These are phyloP conservation scores for Deilephila elpenor DNA, from an alignment of 2,888 invertebrate species.

Conservation along the genomic window DNA sequence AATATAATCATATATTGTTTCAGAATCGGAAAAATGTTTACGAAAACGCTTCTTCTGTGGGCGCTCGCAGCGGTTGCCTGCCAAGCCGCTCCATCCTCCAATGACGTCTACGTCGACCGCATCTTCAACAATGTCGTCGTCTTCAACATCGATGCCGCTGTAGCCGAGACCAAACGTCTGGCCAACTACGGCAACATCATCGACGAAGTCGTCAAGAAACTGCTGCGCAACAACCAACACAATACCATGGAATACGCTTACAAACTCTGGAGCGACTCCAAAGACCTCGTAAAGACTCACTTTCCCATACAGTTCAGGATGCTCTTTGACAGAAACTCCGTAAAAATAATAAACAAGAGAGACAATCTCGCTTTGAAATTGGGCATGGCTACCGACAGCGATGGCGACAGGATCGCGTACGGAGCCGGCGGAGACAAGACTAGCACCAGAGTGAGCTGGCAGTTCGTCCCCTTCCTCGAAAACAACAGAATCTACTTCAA, in stretches of 20 bases:
- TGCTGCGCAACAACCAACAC: conserved; percentile 16
- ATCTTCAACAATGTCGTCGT: background rate
- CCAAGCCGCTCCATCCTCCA: background rate
- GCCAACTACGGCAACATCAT: conserved; percentile 8
- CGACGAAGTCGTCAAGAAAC: background rate
- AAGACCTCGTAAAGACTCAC: conserved; percentile 28
- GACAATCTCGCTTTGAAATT: conserved; percentile 33
- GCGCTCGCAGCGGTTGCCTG: background rate
- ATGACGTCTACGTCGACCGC: background rate
- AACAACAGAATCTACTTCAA: conserved; percentile 36
- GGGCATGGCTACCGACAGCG: background rate
- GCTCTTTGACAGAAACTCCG: conserved; percentile 28
- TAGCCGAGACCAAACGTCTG: background rate
- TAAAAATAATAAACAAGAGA: conserved; percentile 33
- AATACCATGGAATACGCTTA: conserved; percentile 33
- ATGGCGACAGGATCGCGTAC: conserved; percentile 34
- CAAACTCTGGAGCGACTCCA: conserved; percentile 33
- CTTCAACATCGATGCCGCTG: conserved; percentile 5
- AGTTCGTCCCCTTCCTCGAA: conserved; percentile 34
- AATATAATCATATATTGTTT: background rate
- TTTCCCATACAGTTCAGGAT: conserved; percentile 31
- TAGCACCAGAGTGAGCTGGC: conserved; percentile 33
- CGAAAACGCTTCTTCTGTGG: background rate
- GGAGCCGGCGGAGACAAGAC: conserved; percentile 32
- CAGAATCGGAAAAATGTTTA: background rate